phyloP scores from a whole-genome alignment of 2,113 vertebrate genomes.

The Nycticryphes semicollaris region DNA sequence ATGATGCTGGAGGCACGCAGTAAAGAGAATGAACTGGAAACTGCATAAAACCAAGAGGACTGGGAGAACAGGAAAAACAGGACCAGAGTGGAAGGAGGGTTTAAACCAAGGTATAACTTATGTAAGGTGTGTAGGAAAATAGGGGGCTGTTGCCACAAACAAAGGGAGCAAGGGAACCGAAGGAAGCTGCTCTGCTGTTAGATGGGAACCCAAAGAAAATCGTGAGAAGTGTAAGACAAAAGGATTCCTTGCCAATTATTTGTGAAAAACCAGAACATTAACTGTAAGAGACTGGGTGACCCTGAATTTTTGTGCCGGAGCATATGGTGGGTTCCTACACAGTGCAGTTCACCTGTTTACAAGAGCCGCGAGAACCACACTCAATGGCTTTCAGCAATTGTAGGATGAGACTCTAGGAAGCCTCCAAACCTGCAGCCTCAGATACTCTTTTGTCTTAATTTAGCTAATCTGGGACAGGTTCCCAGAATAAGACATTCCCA shows the following conservation, averaged over 20 bases:
- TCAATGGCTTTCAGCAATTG: background rate
- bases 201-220: background rate
- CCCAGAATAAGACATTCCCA: slow-evolving; percentile 6
- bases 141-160: background rate
- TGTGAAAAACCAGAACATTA: background rate
- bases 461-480: background rate
- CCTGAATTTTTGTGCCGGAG: background rate
- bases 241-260: background rate
- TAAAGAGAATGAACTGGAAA: background rate
- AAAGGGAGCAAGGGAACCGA: background rate
- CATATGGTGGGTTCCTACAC: accelerated
- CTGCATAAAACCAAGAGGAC: background rate
- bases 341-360: background rate
- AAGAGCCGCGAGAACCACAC: background rate
- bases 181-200: background rate
- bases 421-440: background rate
- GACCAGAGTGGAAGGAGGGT: background rate
- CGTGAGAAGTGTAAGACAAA: accelerated
- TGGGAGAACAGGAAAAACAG: background rate
- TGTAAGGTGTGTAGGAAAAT: accelerated
- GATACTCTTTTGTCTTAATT: slow-evolving; percentile 20
- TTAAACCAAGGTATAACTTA: background rate
- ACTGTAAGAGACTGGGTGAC: background rate
- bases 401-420: background rate
- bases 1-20: background rate